Percentiles rank a stretch among this genome's conserved stretches.
Conservation (phyloP, 92 coral and sea anemone species). For the Plumapathes pennacea region DNA sequence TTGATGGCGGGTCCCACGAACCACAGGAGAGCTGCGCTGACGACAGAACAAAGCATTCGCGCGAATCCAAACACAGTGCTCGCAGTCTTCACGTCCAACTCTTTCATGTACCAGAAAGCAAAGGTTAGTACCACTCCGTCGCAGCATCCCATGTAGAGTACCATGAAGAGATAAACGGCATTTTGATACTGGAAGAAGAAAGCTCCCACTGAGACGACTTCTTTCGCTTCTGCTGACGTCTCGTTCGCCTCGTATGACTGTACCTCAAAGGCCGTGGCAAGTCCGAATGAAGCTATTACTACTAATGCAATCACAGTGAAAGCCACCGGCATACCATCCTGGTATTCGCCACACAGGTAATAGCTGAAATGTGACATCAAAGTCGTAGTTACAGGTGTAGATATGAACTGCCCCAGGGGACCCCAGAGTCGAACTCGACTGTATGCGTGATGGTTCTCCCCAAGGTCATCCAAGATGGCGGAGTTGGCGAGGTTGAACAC, state of each 20-base stretch:
- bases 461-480: conserved; percentile 25
- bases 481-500: conserved; percentile 25
- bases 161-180: conserved; percentile 11
- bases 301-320: conserved; percentile 11
- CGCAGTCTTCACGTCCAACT: conserved; percentile 4
- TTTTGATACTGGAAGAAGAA: conserved; percentile 29
- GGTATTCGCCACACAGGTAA: conserved; percentile 30
- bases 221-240: background rate
- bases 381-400: conserved; percentile 6
- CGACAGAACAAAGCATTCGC: conserved; percentile 22
- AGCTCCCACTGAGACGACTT: no score
- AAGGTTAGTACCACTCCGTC: conserved; percentile 29
- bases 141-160: conserved; percentile 16
- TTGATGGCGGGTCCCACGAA: conserved; percentile 7
- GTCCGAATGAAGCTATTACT: conserved; percentile 1
- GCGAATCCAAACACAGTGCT: conserved; percentile 29
- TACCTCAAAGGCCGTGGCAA: conserved; percentile 12
- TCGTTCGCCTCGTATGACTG: background rate
- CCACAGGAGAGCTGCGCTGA: conserved; percentile 14
- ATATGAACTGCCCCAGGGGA: conserved; percentile 23
- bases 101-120: conserved; percentile 28
- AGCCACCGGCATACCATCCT: conserved; percentile 14
- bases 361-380: conserved; percentile 11
- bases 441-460: conserved; percentile 20
- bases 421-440: conserved; percentile 22